Evolutionary conservation across 1,140 invertebrate species (phyloP), one percentile per base, ranked within the genome.

Genomic region (Ditylenchus dipsaci): DNA sequence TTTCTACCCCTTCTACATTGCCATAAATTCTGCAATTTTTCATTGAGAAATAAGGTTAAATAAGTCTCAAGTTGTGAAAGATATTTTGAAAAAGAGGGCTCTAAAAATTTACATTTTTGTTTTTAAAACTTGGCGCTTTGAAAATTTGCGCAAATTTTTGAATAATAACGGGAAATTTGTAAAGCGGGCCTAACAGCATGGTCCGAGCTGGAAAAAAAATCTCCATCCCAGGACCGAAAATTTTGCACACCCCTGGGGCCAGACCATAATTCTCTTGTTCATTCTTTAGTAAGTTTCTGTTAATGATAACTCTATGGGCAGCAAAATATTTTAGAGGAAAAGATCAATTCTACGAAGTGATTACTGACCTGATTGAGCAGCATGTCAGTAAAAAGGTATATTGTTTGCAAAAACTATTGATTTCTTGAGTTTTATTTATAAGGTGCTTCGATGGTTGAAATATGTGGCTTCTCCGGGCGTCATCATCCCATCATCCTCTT

Each of bases 401-500:
- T 30, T 38, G 15, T 57, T 19, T 57, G 11, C 23, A 57, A 7
- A 38, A 11, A 3, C 33, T 38, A 38, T 38, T 11, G 11, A 38
- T 11, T 38, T 11, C 3, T 3, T 38, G 3, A 11, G 3, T 38
- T 38, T 38, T 3, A 3, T 30, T 11, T 57, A 5, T 38, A 17
- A 27, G 67, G 71, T 70, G 17, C 68, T 71, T 42, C 61, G 67
- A 0, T 71, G 70, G 21, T 67, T 88, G 27, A 88, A 91, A 79
- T 95, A 95, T 81, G 88, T 93, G 23, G 90, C 91, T 0, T 95
- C 93, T 0, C 92, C 95, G 19, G 92, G 91, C 58, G 91, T 93
- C 33, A 89, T 97, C 0, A 93, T 97, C 79, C 95, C 95, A 80
- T 95, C 26, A 86, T 97, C 1, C 88, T 97, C n/a, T 84, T 97